Conservation (phyloP, 2,113 vertebrate genomes). For the Gadus macrocephalus region DNA sequence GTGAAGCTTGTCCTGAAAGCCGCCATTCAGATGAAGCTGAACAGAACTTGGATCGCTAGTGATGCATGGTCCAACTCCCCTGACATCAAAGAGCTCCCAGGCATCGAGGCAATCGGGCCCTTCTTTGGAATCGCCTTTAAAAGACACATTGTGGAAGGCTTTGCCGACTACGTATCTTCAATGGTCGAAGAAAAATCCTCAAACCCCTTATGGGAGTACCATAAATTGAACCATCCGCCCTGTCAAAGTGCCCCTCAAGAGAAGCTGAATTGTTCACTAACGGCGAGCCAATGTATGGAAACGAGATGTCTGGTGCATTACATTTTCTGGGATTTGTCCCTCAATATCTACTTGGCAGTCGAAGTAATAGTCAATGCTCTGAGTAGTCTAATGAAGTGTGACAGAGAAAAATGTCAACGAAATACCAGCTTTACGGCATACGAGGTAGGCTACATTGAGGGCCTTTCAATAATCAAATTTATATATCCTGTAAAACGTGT, state of each 20-base stretch:
- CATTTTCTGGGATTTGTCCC: slow-evolving; percentile 33
- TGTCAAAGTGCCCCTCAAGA: slow-evolving; percentile 9
- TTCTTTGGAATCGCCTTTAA: slow-evolving; percentile 50
- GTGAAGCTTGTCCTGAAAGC: slow-evolving; percentile 31
- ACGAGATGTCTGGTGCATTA: slow-evolving; percentile 12
- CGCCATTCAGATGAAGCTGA: slow-evolving; percentile 24
- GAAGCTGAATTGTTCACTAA: not conserved
- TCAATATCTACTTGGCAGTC: slow-evolving; percentile 55
- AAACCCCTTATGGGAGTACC: not conserved
- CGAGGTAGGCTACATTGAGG: slow-evolving; percentile 42
- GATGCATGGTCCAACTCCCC: slow-evolving; percentile 49
- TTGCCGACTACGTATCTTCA: slow-evolving; percentile 37
- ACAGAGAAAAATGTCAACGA: slow-evolving; percentile 22
- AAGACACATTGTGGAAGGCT: slow-evolving; percentile 45
- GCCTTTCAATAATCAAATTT: not conserved
- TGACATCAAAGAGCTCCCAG: not conserved
- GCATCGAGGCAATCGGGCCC: slow-evolving; percentile 26
- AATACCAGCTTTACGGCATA: slow-evolving; percentile 23
- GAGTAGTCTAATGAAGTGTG: slow-evolving; percentile 40
- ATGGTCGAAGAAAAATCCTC: slow-evolving; percentile 11
- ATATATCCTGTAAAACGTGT: not conserved
- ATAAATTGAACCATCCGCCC: not conserved
- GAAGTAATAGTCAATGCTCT: slow-evolving; percentile 48
- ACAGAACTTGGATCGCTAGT: slow-evolving; percentile 61
- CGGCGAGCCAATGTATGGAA: slow-evolving; percentile 8